Percentiles rank a stretch among this genome's conserved stretches.
phyloP scores from a whole-genome alignment of 2,113 vertebrate species.

The Lasiurus borealis region DNA sequence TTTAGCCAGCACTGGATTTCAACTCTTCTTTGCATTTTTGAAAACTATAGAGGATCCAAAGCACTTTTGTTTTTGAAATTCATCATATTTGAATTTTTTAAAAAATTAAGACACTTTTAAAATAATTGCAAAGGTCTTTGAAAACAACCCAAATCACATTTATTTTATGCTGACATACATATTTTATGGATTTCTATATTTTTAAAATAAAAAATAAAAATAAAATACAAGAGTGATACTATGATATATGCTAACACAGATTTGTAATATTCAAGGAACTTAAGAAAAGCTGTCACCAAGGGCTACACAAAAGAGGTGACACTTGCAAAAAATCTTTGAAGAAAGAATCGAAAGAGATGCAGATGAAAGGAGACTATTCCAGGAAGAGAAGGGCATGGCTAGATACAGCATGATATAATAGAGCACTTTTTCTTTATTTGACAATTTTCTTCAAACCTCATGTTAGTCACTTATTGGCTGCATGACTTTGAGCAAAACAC shows the following conservation, averaged over 20 bases:
- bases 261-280: not conserved
- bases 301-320: not conserved
- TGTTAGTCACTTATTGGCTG: not conserved
- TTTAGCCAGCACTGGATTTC: not conserved
- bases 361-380: not conserved
- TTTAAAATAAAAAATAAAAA: not conserved
- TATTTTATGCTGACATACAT: not conserved
- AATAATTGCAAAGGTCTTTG: not conserved
- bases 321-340: not conserved
- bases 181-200: not conserved
- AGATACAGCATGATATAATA: not conserved
- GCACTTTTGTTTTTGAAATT: not conserved
- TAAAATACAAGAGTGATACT: not conserved
- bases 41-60: not conserved
- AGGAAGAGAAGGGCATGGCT: not conserved
- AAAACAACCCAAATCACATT: not conserved
- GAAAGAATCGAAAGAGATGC: not conserved
- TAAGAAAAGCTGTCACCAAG: not conserved
- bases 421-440: not conserved
- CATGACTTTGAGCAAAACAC: not conserved
- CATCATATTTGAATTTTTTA: not conserved
- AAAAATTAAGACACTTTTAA: not conserved
- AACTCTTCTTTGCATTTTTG: not conserved
- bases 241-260: not conserved
- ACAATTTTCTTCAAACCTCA: not conserved